Base-by-base conservation (phyloP, 92 coral and sea anemone species). In the Montipora capitata region DNA sequence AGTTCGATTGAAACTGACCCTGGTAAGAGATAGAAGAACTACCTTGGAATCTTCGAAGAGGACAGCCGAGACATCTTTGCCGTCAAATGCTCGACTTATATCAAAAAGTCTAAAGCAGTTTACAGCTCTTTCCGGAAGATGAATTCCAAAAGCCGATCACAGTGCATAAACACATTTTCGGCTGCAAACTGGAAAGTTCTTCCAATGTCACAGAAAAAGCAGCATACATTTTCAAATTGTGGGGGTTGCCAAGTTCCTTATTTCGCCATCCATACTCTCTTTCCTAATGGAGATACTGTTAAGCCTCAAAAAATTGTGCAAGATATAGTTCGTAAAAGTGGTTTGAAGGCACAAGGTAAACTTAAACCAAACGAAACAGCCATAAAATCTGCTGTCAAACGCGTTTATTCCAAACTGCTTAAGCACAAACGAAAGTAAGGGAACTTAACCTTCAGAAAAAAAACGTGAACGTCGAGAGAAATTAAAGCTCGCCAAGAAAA, bases 331-430 rank as follows among this genome's bases (percentile, higher is more conserved):
- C 27, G 27, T 20, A 20, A 20, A 20, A 20, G 27, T 20, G 27
- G 27, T 20, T 20, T 20, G 27, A 20, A 20, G 27, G 27, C 27
- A 20, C 27, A 78, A 18, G 16, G 27, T 38, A 44, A 64, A 17
- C 5, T 65, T 0, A 81, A 68, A 17, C 87, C 87, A 39, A 59
- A 68, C 43, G 70, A 70, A 71, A 52, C 74, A 56, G 62, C 87
- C 76, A 71, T 82, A 75, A 71, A 82, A 63, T 44, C 79, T 54
- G 79, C 87, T 70, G 71, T 68, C 27, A 82, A 71, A 82, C 63
- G 58, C 44, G 54, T 82, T 35, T 71, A 82, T 70, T 75, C 43
- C 2, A 54, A 83, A 83, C 48, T 83, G 27, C 27, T 20, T 20
- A 20, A 20, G 27, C 27, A 20, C 27, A 20, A 20, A 20, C 27